Evolutionary conservation across 2,888 invertebrate genomes (phyloP).

Genomic region (Stenurella melanura): DNA sequence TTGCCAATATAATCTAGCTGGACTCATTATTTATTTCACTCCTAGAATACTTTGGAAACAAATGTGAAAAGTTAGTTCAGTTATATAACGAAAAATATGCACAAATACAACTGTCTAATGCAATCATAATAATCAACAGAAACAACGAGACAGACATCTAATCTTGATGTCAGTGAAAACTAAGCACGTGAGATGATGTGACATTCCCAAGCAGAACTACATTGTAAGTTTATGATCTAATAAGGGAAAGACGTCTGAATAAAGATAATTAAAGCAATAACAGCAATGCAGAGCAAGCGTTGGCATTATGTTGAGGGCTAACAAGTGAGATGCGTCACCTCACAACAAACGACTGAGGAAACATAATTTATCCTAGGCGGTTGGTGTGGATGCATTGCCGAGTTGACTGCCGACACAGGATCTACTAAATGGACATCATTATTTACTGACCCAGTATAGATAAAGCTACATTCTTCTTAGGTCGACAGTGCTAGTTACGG

Average conservation of each 20-base stretch:
- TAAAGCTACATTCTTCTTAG: constrained; percentile 19
- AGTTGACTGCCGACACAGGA: constrained; percentile 38
- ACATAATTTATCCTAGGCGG: constrained; percentile 34
- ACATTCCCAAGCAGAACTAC: constrained; percentile 23
- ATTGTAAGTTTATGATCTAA: constrained; percentile 37
- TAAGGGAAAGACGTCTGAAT: constrained; percentile 33
- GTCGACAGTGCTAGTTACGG: constrained; percentile 1
- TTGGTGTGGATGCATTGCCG: constrained; percentile 35
- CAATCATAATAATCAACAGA: constrained; percentile 5
- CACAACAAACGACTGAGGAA: constrained; percentile 29
- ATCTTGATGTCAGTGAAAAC: background rate
- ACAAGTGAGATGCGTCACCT: constrained; percentile 37
- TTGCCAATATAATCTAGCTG: too few species aligned
- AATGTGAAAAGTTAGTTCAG: background rate
- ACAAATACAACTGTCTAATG: background rate
- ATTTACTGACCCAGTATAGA: constrained; percentile 39
- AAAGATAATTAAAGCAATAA: constrained; percentile 37
- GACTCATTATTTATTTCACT: too few species aligned
- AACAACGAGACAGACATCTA: background rate
- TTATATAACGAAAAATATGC: background rate
- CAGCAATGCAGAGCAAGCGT: constrained; percentile 21
- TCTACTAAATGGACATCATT: constrained; percentile 41
- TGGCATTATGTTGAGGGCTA: constrained; percentile 33
- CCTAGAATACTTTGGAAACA: too few species aligned
- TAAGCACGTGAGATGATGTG: constrained; percentile 4